These are phyloP conservation scores for Rhynchotus rufescens DNA, from an alignment of 2,797 vertebrate genomes.

Conservation along the genomic window DNA sequence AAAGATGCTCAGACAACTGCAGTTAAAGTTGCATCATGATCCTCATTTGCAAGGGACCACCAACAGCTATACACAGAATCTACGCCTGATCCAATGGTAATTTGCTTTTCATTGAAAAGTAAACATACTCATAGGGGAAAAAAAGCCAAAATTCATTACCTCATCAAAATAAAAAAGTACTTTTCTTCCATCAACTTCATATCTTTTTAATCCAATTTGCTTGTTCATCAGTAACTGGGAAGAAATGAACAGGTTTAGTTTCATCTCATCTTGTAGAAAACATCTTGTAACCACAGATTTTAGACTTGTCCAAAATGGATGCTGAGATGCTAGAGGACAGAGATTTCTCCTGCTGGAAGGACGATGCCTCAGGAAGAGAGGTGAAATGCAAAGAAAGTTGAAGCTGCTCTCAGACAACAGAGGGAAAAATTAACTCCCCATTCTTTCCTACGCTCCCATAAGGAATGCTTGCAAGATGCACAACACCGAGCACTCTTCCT, in stretches of 20 bases:
- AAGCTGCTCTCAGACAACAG: not conserved
- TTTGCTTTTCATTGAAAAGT: not conserved
- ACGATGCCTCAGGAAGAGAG: not conserved
- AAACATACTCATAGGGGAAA: not conserved
- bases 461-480: not conserved
- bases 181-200: conserved; percentile 89
- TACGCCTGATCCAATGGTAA: not conserved
- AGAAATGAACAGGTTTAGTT: not conserved
- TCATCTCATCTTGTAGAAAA: not conserved
- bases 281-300: not conserved
- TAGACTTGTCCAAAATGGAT: not conserved
- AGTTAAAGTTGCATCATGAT: not conserved
- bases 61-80: not conserved
- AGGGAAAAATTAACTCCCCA: not conserved
- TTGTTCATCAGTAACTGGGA: conserved; percentile 89
- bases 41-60: not conserved
- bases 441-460: not conserved
- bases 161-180: conserved; percentile 95
- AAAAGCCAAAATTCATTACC: conserved; percentile 76
- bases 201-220: conserved; percentile 90
- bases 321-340: not conserved
- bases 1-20: not conserved
- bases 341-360: not conserved
- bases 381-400: not conserved
- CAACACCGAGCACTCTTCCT: not conserved